Percentiles rank a stretch among this genome's conserved stretches.
Conservation (phyloP, 2,888 invertebrate genomes). For the Hoplodrina ambigua region DNA sequence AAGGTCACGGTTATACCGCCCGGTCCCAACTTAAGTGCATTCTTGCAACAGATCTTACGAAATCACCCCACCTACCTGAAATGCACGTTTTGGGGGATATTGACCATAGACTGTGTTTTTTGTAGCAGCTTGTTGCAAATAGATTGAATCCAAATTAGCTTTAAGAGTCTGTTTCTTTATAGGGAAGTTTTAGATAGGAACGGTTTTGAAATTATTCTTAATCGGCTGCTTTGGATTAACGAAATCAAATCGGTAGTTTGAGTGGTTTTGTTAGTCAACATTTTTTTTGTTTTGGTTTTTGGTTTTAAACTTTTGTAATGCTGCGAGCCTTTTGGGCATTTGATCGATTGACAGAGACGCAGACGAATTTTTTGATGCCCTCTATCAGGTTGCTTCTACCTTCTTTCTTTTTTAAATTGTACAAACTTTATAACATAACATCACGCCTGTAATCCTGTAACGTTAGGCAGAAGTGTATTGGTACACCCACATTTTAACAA, state of each 20-base stretch:
- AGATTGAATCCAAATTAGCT: not conserved
- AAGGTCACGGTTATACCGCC: slow-evolving; percentile 65
- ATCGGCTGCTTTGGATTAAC: not conserved
- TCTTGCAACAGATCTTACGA: slow-evolving; percentile 64
- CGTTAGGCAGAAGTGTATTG: too few species aligned
- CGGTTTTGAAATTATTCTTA: not conserved
- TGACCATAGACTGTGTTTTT: not conserved
- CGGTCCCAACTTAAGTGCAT: slow-evolving; percentile 46
- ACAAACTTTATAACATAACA: too few species aligned
- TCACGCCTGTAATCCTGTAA: too few species aligned
- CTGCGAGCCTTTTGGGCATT: too few species aligned
- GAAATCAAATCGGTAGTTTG: not conserved
- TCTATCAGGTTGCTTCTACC: too few species aligned
- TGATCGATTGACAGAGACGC: too few species aligned
- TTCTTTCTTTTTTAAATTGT: too few species aligned
- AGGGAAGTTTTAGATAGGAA: not conserved
- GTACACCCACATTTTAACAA: too few species aligned
- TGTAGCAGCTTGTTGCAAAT: slow-evolving; percentile 1
- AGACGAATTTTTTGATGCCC: too few species aligned
- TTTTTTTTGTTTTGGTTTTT: not conserved
- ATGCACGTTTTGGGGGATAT: slow-evolving; percentile 35
- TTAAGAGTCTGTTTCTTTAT: not conserved
- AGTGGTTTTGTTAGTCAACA: not conserved
- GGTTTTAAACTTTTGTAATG: too few species aligned
- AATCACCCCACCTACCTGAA: slow-evolving; percentile 43